Evolutionary conservation across 1,140 invertebrate species (phyloP), one percentile per base, ranked within the genome.

Genomic region (Thaumatotibia leucotreta): DNA sequence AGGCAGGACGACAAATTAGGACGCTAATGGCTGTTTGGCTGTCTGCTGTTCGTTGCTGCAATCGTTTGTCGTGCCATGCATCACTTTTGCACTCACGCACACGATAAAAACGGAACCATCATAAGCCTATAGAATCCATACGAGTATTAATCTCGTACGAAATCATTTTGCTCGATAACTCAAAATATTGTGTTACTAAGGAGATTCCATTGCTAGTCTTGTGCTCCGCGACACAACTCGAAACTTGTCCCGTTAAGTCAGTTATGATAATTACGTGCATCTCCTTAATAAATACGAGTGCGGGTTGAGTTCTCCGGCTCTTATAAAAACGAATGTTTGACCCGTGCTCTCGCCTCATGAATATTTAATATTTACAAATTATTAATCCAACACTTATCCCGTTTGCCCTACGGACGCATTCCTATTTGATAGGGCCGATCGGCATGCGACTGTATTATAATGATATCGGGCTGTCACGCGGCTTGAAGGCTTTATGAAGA

Each of bases 311-410:
- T 80, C 74, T 77, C 70, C 62, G 72, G 74, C 74, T 79, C 75
- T 77, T 83, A 79, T 76, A 77, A 85, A 77, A 84, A 80, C 75
- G 80, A 79, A 82, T 79, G 75, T 79, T 81, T 85, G 82, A 83
- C 84, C 80, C 80, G 76, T 83, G 80, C 79, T 77, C 75, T 68
- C 73, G 61, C 20, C 82, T 89, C 83, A 87, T 89, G 84, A 87
- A 89, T 88, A 89, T 87, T 83, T 86, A 88, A 88, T 87, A 87
- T 88, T 89, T 82, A 88, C 84, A 89, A 88, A 88, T 87, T 89
- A 88, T 87, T 86, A 86, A 84, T 87, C 83, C 82, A 82, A 86
- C 82, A 80, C 77, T 80, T 78, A 83, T 86, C 77, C 75, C 70
- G 70, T 64, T 71, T 66, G 73, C 66, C 52, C 52, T 68, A 69